A percentile compares a stretch with the other conserved stretches of the same genome.
Evolutionary conservation across 2,113 vertebrate genomes (phyloP).

Genomic region (Ancistrus triradiatus): DNA sequence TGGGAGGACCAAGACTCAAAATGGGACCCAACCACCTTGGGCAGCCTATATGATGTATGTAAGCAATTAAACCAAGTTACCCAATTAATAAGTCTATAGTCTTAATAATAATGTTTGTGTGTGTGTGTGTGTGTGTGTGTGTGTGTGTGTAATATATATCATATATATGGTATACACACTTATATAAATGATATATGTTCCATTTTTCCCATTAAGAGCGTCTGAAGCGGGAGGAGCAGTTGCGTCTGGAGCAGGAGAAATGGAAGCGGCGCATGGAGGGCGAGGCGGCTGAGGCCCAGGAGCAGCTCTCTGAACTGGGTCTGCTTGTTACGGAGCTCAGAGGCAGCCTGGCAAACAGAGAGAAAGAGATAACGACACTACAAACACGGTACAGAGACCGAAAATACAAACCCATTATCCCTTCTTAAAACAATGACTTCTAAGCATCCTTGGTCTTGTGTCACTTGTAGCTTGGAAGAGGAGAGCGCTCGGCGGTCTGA

Average conservation of each 20-base stretch:
- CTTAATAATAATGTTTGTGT: too few species aligned
- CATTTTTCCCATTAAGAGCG: conserved; percentile 66
- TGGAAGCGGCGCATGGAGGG: conserved; percentile 79
- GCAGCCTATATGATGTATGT: too few species aligned
- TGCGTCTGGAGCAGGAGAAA: conserved; percentile 85
- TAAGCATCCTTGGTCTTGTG: not conserved
- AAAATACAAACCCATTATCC: not conserved
- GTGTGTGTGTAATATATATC: too few species aligned
- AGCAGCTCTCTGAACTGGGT: conserved; percentile 80
- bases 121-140: too few species aligned
- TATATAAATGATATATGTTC: too few species aligned
- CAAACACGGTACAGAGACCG: conserved; percentile 69
- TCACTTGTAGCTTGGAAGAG: conserved; percentile 81
- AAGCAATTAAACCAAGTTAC: too few species aligned
- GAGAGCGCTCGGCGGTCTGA: conserved; percentile 72
- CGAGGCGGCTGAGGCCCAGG: conserved; percentile 81
- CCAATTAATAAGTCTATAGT: too few species aligned
- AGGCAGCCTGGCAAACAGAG: conserved; percentile 75
- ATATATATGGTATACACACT: too few species aligned
- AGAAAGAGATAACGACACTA: conserved; percentile 81
- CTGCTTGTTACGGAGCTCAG: conserved; percentile 74
- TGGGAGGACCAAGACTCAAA: too few species aligned
- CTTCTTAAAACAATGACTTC: not conserved
- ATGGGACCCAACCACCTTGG: too few species aligned
- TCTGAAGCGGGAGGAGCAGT: conserved; percentile 86